A percentile compares a stretch with the other conserved stretches of the same genome.
phyloP scores from a whole-genome alignment of 2,888 invertebrate species.

The Agrochola macilenta region DNA sequence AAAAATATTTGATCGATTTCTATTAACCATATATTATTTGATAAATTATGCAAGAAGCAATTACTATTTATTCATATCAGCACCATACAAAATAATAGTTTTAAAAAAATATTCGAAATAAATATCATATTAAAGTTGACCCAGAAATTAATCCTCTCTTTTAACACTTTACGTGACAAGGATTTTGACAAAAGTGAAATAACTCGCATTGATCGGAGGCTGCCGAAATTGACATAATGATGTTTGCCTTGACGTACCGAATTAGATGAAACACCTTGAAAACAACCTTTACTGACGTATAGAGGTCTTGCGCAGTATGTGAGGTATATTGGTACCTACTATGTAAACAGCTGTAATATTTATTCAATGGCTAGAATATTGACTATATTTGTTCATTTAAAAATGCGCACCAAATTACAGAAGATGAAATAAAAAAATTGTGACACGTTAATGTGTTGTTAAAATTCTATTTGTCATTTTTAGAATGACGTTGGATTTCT shows the following conservation, averaged over 20 bases:
- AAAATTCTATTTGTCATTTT: constrained; percentile 3
- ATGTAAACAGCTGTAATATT: constrained; percentile 41
- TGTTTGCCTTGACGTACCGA: constrained; percentile 71
- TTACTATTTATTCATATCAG: neutral
- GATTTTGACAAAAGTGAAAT: constrained; percentile 53
- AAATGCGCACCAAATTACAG: constrained; percentile 13
- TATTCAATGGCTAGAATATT: constrained; percentile 20
- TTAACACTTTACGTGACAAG: constrained; percentile 56
- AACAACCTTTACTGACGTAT: constrained; percentile 55
- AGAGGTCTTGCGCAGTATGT: constrained; percentile 36
- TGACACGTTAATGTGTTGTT: constrained; percentile 4
- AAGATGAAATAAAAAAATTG: neutral
- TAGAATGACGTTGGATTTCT: neutral
- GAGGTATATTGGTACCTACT: constrained; percentile 11
- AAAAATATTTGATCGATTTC: too few relatives aligned
- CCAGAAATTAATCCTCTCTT: constrained; percentile 44
- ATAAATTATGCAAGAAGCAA: neutral
- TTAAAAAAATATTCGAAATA: constrained; percentile 1
- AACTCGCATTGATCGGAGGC: constrained; percentile 49
- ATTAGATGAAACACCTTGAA: constrained; percentile 65
- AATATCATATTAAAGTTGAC: constrained; percentile 24
- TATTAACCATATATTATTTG: neutral
- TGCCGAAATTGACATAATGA: constrained; percentile 67
- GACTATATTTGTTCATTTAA: neutral
- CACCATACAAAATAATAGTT: too few relatives aligned